A percentile compares a stretch with the other conserved stretches of the same genome.
These are phyloP conservation scores for Columba janthina DNA, from an alignment of 2,113 vertebrate species.

Conservation along the genomic window DNA sequence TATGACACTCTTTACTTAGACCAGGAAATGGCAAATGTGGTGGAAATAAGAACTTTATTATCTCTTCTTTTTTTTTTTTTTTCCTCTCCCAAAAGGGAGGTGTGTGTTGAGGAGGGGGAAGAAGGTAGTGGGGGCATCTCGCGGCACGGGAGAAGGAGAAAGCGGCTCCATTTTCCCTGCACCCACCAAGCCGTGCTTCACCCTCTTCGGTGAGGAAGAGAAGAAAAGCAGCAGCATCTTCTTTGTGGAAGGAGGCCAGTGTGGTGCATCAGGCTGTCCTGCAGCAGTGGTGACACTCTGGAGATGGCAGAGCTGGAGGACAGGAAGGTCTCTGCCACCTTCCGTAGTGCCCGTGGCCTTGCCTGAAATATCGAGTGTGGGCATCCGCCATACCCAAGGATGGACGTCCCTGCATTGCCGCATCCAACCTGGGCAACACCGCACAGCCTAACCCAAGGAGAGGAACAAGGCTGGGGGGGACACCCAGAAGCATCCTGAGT, in stretches of 20 bases:
- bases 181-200: neutral
- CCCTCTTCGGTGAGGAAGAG: neutral
- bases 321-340: neutral
- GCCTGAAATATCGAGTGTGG: fast-evolving
- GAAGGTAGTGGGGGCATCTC: constrained; percentile 24
- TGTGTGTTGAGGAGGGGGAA: neutral
- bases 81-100: constrained; percentile 1
- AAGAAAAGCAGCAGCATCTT: neutral
- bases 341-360: fast-evolving
- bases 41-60: constrained; percentile 76
- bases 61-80: neutral
- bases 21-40: constrained; percentile 75
- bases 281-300: neutral
- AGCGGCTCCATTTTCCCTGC: neutral
- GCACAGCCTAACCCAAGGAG: neutral
- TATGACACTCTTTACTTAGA: constrained; percentile 75
- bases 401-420: neutral
- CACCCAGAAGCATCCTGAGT: neutral
- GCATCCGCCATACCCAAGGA: neutral
- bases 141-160: neutral
- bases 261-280: neutral
- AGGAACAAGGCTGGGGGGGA: neutral
- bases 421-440: neutral
- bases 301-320: neutral
- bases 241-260: neutral